These are phyloP conservation scores for Diadophis punctatus DNA, from an alignment of 2,113 vertebrate species.

Conservation along the genomic window DNA sequence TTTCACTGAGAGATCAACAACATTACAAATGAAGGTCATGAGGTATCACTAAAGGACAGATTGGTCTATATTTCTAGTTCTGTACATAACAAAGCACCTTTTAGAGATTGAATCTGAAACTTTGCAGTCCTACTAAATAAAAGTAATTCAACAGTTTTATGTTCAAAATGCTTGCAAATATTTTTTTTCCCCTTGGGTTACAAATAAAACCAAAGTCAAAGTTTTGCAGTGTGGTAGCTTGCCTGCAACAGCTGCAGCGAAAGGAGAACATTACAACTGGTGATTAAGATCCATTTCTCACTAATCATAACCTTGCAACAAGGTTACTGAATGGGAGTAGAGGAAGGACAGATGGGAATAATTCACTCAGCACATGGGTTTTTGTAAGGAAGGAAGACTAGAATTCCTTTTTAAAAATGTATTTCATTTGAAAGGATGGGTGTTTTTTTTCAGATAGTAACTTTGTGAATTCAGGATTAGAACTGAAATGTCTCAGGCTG, in stretches of 20 bases:
- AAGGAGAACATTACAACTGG: slow-evolving; percentile 43
- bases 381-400: slow-evolving; percentile 39
- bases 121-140: neutral
- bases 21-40: neutral
- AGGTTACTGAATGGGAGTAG: slow-evolving; percentile 56
- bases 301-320: slow-evolving; percentile 69
- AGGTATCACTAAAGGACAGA: neutral
- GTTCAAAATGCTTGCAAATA: neutral
- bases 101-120: neutral
- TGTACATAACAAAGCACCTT: neutral
- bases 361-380: slow-evolving; percentile 56
- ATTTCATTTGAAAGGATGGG: slow-evolving; percentile 18
- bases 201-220: slow-evolving; percentile 53
- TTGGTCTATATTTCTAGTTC: neutral
- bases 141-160: neutral
- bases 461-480: slow-evolving; percentile 32
- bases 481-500: neutral
- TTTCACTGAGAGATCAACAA: neutral
- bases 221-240: slow-evolving; percentile 61
- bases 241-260: slow-evolving; percentile 64
- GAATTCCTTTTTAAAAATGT: slow-evolving; percentile 46
- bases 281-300: slow-evolving; percentile 65
- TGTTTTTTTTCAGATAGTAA: slow-evolving; percentile 45
- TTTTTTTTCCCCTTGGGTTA: neutral
- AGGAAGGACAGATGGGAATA: slow-evolving; percentile 64